Conservation (phyloP, 35 echinoderm and acorn worm genomes). For the Hemicentrotus pulcherrimus region DNA sequence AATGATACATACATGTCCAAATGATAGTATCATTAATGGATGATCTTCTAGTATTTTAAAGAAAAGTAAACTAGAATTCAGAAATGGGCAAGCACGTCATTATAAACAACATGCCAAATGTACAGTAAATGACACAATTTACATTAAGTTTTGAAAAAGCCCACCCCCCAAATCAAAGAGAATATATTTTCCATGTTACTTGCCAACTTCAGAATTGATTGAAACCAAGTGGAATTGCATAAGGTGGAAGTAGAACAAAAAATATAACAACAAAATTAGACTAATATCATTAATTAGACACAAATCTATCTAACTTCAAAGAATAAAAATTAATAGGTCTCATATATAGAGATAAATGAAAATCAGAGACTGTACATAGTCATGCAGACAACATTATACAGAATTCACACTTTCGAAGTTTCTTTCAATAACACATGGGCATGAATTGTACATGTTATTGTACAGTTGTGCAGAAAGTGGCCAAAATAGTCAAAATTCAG, state of each 20-base stretch:
- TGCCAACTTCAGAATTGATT: conserved; percentile 17
- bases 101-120: neutral
- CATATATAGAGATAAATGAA: neutral
- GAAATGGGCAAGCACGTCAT: neutral
- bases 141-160: neutral
- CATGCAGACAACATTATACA: neutral
- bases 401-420: neutral
- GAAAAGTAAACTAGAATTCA: neutral
- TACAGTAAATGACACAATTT: neutral
- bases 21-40: neutral
- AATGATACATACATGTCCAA: neutral
- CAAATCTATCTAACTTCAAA: neutral
- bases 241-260: neutral
- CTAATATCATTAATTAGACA: neutral
- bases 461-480: neutral
- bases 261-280: neutral
- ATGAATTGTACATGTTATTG: neutral
- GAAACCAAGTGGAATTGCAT: neutral
- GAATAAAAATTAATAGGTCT: neutral
- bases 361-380: neutral
- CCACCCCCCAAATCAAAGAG: neutral
- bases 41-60: neutral
- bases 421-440: too few species aligned
- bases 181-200: neutral
- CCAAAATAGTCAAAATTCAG: too few species aligned